Evolutionary conservation across 2,113 vertebrate species (phyloP), one percentile per base, ranked within the genome.

Genomic region (Arothron firmamentum): DNA sequence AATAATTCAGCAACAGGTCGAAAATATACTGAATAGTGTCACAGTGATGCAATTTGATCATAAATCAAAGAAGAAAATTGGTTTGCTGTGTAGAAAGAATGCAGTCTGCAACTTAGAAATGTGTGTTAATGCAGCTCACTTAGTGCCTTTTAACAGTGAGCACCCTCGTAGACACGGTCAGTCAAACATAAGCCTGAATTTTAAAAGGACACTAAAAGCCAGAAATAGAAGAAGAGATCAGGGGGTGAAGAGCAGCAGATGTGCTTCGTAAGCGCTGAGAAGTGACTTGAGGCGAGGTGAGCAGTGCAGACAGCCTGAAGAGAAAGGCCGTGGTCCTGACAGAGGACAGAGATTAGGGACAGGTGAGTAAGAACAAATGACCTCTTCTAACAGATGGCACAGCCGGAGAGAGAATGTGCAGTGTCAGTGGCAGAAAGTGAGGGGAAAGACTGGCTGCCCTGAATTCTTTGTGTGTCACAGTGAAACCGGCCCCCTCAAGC

Each of bases 331-430:
- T 19, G 45, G 62, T 62, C 61, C 56, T 12, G 34, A 74, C 23
- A 31, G 52, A 56, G 45, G 51, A 47, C 50, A 63, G 50, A 60
- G 17, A 50, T 8, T 17, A 59, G 31, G 38, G 18, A 49, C 31
- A 43, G 28, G 50, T 66, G 52, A 49, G 28, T 47, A 53, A 59
- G 57, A 77, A 65, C 57, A 69, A 69, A 67, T 68, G 74, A 71
- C 43, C 31, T 67, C n/a, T 34, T 54, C 49, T 18, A 76, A 75
- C 81, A 84, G 80, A 85, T 83, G 80, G 76, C 42, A 9, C 28
- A 10, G 31, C 12, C n/a, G 41, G 54, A 42, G 55, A 16, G 34
- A 47, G 2, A 28, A 28, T 28, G 25, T 7, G 25, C 25, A 28
- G 14, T 14, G 25, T 50, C 51, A 23, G 46, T 0, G 18, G 49